Base-by-base conservation (phyloP, 1,140 invertebrate genomes). In the Camponotus pennsylvanicus region DNA sequence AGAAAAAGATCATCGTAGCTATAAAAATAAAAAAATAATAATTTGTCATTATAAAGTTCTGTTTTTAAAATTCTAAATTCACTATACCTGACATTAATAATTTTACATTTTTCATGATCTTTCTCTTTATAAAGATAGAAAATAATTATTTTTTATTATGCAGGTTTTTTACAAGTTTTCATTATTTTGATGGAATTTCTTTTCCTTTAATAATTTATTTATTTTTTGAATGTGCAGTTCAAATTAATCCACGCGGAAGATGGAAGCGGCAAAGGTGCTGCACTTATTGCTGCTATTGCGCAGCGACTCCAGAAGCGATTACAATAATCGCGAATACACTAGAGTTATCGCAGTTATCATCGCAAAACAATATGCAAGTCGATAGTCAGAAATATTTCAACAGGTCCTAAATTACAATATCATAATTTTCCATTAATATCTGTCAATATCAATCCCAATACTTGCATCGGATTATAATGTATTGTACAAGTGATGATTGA, bases 261-360 rank as follows among this genome's bases (percentile, higher is more conserved):
- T 93, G 97, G 97, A n/a, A 97, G 97, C 93, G 97, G 97, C 34
- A 97, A 97, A 92, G 97, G 97, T 55, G 97, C 97, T 40, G 97
- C 97, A 7, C 93, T 98, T 3, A 96, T 97, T 1, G 97, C 97
- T 40, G 97, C 97, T 40, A 97, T 98, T 64, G 97, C 97, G 1
- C 90, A 92, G 34, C 93, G 93, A 88, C 86, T 95, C 13, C 91
- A 94, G 59, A 88, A 93, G 84, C 92, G 94, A 91, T 59, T 88
- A 79, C n/a, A 86, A 83, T 86, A 83, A 83, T 15, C 27, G 57
- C 11, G 27, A 83, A 49, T 15, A 61, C 42, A 73, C 32, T 49
- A 61, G 5, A 49, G 18, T 40, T 21, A 7, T 45, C 32, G 45
- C 42, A 78, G 18, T 66, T 27, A 4, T 45, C 37, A 21, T 42